Evolutionary conservation across 2,113 vertebrate genomes (phyloP), one percentile per base, ranked within the genome.

Genomic region (Scomber japonicus): DNA sequence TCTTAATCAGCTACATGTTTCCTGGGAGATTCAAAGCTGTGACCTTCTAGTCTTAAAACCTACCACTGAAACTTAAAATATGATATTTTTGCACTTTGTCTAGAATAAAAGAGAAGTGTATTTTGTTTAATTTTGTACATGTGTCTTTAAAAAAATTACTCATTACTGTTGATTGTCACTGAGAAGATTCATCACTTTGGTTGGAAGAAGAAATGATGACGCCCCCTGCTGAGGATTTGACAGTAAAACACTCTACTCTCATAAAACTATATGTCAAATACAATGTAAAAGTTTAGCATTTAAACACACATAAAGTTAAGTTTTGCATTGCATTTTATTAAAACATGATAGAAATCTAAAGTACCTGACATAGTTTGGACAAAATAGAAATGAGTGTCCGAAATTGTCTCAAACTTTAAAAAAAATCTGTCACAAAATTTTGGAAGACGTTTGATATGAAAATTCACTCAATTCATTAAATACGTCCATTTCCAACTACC

Each of bases 301-400:
- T 45, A 15, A 68, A 73, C 1, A 77, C 24, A 54, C 9, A 19
- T 3, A 40, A 48, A 60, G 14, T 11, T 0, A 4, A 4, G 14
- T 61, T 75, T 62, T 55, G 45, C 11, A 30, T 19, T 80, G 48
- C 27, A 5, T 53, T 90, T 92, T 91, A 90, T 91, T 91, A 69
- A 46, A 50, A 78, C 54, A 4, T 35, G 48, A 76, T 63, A 55
- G 60, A 88, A 75, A 71, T 69, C 24, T 79, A 3, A 57, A 76
- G 84, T 86, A 87, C 80, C 86, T 83, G 8, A 77, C 17, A 70
- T 17, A 60, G 49, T 59, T 67, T 53, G 69, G 71, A 86, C 44
- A 86, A 78, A 80, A 75, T n/a, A 50, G 8, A 66, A 24, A 71
- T 9, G 31, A 48, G 24, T 40, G 30, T 55, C 54, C 17, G 27